phyloP scores from a whole-genome alignment of 2,888 invertebrate genomes.

The Torymus tubicola region DNA sequence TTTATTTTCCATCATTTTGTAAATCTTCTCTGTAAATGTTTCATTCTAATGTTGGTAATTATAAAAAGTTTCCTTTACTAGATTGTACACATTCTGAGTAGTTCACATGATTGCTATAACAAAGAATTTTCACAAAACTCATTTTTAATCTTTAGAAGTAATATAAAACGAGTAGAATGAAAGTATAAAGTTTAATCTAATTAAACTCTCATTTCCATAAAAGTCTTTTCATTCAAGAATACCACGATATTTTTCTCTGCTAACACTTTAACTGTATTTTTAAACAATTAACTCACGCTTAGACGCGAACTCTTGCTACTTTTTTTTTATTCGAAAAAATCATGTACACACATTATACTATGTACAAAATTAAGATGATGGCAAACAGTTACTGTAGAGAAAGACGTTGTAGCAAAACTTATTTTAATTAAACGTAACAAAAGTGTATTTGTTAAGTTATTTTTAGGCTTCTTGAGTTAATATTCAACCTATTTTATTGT shows the following conservation, averaged over 20 bases:
- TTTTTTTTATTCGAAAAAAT: not conserved
- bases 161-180: constrained; percentile 1
- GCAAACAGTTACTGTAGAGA: not conserved
- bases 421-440: not conserved
- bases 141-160: not conserved
- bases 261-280: constrained; percentile 25
- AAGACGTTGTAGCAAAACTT: not conserved
- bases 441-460: too few species aligned
- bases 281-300: constrained; percentile 31
- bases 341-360: not conserved
- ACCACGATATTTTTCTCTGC: not conserved
- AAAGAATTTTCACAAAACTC: constrained; percentile 2
- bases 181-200: not conserved
- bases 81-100: constrained; percentile 32
- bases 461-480: constrained; percentile 21
- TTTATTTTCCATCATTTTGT: constrained; percentile 30
- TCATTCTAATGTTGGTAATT: constrained; percentile 7
- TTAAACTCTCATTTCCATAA: not conserved
- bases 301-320: constrained; percentile 18
- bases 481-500: not conserved
- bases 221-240: constrained; percentile 28
- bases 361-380: not conserved
- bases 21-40: constrained; percentile 9
- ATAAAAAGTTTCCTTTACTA: constrained; percentile 23
- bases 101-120: constrained; percentile 12